Conservation (phyloP, 2,113 vertebrate genomes). For the Sardina pilchardus region DNA sequence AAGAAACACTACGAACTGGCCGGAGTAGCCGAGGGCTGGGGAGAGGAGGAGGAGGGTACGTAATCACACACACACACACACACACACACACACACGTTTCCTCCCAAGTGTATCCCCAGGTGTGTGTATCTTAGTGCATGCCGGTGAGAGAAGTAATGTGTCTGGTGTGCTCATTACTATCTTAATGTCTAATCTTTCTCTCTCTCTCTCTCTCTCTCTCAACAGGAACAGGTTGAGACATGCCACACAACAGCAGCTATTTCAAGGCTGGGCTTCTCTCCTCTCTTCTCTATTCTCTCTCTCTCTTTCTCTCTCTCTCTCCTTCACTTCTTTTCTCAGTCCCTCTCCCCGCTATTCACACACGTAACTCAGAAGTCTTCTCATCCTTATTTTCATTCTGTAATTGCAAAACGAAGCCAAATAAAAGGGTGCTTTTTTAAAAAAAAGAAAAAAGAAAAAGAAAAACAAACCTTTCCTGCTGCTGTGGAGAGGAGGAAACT, state of each 20-base stretch:
- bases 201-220: constrained; percentile 31
- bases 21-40: constrained; percentile 91
- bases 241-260: constrained; percentile 11
- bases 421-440: constrained; percentile 70
- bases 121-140: not conserved
- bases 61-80: not conserved
- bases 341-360: constrained; percentile 27
- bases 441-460: not conserved
- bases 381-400: constrained; percentile 29
- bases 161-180: not conserved
- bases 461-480: constrained; percentile 27
- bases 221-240: constrained; percentile 69
- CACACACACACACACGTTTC: not conserved
- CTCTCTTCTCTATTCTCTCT: constrained; percentile 19
- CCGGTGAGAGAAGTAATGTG: not conserved
- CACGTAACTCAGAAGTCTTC: not conserved
- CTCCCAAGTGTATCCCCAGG: not conserved
- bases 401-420: constrained; percentile 67
- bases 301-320: constrained; percentile 22
- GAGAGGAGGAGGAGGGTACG: constrained; percentile 71
- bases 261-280: constrained; percentile 48
- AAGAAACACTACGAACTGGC: constrained; percentile 97
- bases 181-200: constrained; percentile 2
- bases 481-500: constrained; percentile 41
- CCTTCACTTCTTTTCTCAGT: constrained; percentile 58